Percentiles rank a stretch among this genome's conserved stretches.
Conservation (phyloP, 1,140 invertebrate genomes). For the Anoplolepis gracilipes region DNA sequence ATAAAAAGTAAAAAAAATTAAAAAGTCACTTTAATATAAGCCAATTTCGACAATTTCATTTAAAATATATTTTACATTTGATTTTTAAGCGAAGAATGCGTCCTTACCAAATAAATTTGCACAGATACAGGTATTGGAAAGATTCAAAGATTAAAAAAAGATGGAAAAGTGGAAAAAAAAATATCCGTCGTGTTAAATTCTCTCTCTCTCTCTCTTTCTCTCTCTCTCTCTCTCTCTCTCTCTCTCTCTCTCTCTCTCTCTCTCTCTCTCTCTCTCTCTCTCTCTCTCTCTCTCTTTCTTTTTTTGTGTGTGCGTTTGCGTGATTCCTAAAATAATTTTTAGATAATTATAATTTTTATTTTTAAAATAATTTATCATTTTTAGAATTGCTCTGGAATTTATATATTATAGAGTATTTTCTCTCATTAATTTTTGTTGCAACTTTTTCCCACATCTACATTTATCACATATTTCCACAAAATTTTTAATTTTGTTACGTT, state of each 20-base stretch:
- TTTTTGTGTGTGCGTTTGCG: background rate
- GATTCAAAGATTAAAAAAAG: background rate
- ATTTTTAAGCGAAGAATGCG: background rate
- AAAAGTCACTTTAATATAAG: conserved; percentile 7
- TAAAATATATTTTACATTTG: background rate
- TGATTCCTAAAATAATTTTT: background rate
- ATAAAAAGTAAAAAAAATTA: conserved; percentile 41
- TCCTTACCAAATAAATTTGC: background rate
- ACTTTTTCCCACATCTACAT: background rate
- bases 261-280: too few relatives aligned
- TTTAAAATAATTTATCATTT: background rate
- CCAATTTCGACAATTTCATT: conserved; percentile 13
- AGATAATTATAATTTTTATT: too few relatives aligned
- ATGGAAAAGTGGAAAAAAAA: background rate
- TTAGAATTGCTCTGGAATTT: background rate
- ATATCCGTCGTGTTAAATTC: background rate
- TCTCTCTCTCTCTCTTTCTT: too few relatives aligned
- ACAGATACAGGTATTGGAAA: background rate
- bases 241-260: too few relatives aligned
- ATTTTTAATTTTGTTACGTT: background rate
- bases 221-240: too few relatives aligned
- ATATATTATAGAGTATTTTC: background rate
- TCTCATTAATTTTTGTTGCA: background rate
- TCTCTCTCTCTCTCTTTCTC: too few relatives aligned
- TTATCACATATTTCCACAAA: background rate